phyloP scores from a whole-genome alignment of 2,113 vertebrate species.

The Sylvilagus bachmani region DNA sequence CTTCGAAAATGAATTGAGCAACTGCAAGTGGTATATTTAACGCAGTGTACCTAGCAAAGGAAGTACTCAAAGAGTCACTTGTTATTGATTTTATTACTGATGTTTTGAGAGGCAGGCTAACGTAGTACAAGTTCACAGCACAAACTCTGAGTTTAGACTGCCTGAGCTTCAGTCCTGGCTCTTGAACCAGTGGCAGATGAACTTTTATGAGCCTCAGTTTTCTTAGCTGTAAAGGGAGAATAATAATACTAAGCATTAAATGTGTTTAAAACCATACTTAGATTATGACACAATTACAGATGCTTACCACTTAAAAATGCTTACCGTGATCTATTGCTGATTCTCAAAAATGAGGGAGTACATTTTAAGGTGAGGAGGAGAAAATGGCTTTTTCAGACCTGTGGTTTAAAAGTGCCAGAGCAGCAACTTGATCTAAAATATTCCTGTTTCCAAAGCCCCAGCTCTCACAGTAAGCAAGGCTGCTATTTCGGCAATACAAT shows the following conservation, averaged over 20 bases:
- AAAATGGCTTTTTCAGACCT: background rate
- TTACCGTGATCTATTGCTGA: background rate
- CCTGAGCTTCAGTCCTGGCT: background rate
- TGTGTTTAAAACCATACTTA: background rate
- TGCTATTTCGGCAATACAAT: background rate
- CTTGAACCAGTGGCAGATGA: background rate
- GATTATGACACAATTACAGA: no score
- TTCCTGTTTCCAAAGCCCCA: background rate
- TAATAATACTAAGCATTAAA: background rate
- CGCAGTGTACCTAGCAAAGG: background rate
- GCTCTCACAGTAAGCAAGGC: background rate
- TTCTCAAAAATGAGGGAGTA: background rate
- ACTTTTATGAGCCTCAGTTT: background rate
- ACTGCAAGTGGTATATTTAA: background rate
- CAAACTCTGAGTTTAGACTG: background rate
- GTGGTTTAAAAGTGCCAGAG: background rate
- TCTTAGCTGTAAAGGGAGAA: background rate
- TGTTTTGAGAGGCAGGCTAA: background rate
- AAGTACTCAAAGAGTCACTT: background rate
- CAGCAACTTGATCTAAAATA: background rate
- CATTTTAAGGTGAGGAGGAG: background rate
- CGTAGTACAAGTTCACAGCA: background rate
- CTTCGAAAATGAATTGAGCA: background rate
- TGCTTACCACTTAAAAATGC: background rate
- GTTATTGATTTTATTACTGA: background rate